Evolutionary conservation across 1,140 invertebrate genomes (phyloP).

Genomic region (Cotesia vestalis): DNA sequence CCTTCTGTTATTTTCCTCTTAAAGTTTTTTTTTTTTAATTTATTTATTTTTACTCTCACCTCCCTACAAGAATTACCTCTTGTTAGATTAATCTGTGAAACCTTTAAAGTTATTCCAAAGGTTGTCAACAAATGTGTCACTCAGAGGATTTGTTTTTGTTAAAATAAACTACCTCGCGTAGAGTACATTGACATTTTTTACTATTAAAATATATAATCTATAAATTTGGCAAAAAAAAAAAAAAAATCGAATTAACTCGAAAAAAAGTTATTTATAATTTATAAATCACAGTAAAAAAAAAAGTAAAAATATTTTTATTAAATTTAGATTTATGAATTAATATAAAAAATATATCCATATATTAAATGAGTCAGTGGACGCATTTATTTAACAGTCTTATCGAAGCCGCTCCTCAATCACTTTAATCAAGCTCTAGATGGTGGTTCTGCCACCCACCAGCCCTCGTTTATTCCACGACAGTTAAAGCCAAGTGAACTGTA

Average conservation of each 20-base stretch:
- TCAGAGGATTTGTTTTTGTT: background rate
- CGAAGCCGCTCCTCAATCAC: slow-evolving; percentile 54
- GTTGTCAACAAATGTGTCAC: slow-evolving; percentile 5
- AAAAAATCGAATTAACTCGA: background rate
- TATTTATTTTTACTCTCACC: background rate
- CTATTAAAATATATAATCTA: slow-evolving; percentile 16
- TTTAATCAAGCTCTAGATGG: slow-evolving; percentile 49
- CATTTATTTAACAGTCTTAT: slow-evolving; percentile 44
- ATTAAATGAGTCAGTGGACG: slow-evolving; percentile 1
- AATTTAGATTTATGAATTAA: background rate
- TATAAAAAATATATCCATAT: background rate
- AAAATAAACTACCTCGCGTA: background rate
- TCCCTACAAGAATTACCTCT: background rate
- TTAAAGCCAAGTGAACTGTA: too few relatives aligned
- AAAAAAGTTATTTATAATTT: too few relatives aligned
- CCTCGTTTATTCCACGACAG: too few relatives aligned
- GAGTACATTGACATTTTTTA: slow-evolving; percentile 46
- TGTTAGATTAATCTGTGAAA: slow-evolving; percentile 7
- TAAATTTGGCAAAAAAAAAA: background rate
- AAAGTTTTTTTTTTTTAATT: background rate
- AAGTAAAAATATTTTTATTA: background rate
- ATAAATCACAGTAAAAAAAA: too few relatives aligned
- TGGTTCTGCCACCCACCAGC: slow-evolving; percentile 14
- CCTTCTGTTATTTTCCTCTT: background rate
- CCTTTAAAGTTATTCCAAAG: background rate